phyloP scores from a whole-genome alignment of 2,888 invertebrate species.

The Tigriopus californicus region DNA sequence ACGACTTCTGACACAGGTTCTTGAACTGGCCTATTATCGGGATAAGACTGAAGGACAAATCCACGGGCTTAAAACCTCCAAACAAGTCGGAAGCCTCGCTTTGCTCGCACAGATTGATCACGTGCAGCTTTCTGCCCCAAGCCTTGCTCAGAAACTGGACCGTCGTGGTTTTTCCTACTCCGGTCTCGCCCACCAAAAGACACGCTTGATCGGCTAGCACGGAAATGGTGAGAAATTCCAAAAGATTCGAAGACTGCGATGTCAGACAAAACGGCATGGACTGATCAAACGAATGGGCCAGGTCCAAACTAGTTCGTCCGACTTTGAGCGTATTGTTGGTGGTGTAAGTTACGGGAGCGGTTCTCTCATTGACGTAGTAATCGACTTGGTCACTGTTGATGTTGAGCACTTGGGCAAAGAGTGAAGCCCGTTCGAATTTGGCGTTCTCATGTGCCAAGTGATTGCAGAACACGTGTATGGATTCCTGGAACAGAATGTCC shows the following conservation, averaged over 20 bases:
- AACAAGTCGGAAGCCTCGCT: slow-evolving; percentile 90
- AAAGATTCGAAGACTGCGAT: slow-evolving; percentile 26
- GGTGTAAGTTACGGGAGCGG: slow-evolving; percentile 15
- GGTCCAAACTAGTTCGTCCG: slow-evolving; percentile 39
- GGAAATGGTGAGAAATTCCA: slow-evolving; percentile 74
- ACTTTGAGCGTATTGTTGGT: slow-evolving; percentile 40
- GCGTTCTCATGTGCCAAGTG: background rate
- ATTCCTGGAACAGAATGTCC: slow-evolving; percentile 36
- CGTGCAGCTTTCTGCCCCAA: slow-evolving; percentile 63
- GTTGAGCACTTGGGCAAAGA: slow-evolving; percentile 37
- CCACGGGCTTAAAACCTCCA: slow-evolving; percentile 90
- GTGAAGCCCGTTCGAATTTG: background rate
- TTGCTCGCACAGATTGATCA: slow-evolving; percentile 97
- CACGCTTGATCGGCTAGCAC: slow-evolving; percentile 69
- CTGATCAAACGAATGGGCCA: slow-evolving; percentile 15
- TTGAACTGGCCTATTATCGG: slow-evolving; percentile 70
- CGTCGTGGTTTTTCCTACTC: slow-evolving; percentile 90
- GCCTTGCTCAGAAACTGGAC: slow-evolving; percentile 74
- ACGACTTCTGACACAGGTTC: slow-evolving; percentile 48
- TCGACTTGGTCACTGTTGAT: slow-evolving; percentile 61
- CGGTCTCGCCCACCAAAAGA: slow-evolving; percentile 89
- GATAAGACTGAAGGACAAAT: slow-evolving; percentile 57
- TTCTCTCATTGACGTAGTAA: slow-evolving; percentile 40
- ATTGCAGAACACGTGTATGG: slow-evolving; percentile 73
- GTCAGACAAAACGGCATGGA: slow-evolving; percentile 52